Evolutionary conservation across 1,140 invertebrate species (phyloP).

Genomic region (Aricia agestis): DNA sequence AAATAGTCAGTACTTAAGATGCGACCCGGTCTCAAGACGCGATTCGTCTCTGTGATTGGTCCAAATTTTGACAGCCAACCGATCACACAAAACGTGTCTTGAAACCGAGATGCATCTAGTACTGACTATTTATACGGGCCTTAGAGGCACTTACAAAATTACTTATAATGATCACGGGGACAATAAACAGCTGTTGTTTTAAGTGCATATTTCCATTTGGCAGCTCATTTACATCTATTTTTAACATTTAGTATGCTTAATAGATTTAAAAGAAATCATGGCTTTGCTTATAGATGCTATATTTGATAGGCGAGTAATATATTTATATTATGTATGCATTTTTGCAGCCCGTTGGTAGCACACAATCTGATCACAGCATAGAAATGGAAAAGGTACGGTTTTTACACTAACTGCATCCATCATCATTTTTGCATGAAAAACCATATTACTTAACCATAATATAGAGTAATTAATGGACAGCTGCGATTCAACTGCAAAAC

Average conservation of each 20-base stretch:
- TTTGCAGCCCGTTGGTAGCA: slow-evolving; percentile 76
- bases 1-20: too few relatives aligned
- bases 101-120: too few relatives aligned
- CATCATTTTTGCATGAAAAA: slow-evolving; percentile 13
- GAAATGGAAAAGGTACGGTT: slow-evolving; percentile 76
- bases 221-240: not conserved
- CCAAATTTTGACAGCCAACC: too few relatives aligned
- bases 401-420: slow-evolving; percentile 57
- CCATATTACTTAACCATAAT: not conserved
- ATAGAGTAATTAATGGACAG: too few relatives aligned
- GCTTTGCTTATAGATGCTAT: slow-evolving; percentile 13
- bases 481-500: too few relatives aligned
- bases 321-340: slow-evolving; percentile 73
- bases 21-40: too few relatives aligned
- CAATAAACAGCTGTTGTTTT: not conserved
- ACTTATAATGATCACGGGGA: not conserved
- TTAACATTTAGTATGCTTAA: not conserved
- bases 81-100: too few relatives aligned
- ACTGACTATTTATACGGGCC: too few relatives aligned
- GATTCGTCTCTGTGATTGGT: too few relatives aligned
- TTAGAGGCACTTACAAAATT: not conserved
- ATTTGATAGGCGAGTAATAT: slow-evolving; percentile 12
- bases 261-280: not conserved
- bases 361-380: slow-evolving; percentile 73
- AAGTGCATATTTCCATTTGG: not conserved